These are phyloP conservation scores for Drosophila anomalipes DNA, from an alignment of 2,888 invertebrate genomes.

Conservation along the genomic window DNA sequence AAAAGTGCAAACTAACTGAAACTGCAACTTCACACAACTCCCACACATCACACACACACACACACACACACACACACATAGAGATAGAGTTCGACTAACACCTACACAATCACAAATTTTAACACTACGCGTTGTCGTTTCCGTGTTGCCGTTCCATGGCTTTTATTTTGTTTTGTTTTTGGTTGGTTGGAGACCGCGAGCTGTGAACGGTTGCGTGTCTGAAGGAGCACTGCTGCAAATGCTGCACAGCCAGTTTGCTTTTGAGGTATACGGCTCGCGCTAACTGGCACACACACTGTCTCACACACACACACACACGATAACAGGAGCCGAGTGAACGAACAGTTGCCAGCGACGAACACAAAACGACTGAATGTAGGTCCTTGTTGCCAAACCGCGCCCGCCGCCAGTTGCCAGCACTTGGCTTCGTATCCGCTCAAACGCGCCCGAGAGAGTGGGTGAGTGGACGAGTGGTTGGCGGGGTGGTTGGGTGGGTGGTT, in stretches of 20 bases:
- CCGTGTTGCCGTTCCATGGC: constrained; percentile 55
- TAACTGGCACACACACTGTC: constrained; percentile 38
- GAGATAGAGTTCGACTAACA: constrained; percentile 9
- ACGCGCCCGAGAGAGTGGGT: constrained; percentile 16
- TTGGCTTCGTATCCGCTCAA: constrained; percentile 47
- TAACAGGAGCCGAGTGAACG: constrained; percentile 20
- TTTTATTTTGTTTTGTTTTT: background rate
- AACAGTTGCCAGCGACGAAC: constrained; percentile 34
- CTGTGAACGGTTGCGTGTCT: constrained; percentile 73
- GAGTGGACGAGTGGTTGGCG: constrained; percentile 2
- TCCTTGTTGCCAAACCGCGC: constrained; percentile 77
- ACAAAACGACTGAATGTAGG: constrained; percentile 71
- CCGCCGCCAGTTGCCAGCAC: constrained; percentile 51
- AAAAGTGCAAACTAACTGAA: constrained; percentile 34
- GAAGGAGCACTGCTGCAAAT: constrained; percentile 70
- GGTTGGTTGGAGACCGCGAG: constrained; percentile 47
- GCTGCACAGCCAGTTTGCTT: constrained; percentile 67
- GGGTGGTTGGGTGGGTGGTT: constrained; percentile 2
- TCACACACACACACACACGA: constrained; percentile 44
- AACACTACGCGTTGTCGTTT: constrained; percentile 70
- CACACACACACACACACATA: constrained; percentile 14
- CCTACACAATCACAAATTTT: constrained; percentile 39
- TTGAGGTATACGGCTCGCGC: constrained; percentile 45
- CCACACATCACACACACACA: constrained; percentile 29
- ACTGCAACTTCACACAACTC: constrained; percentile 37